Evolutionary conservation across 1,140 invertebrate genomes (phyloP).

Genomic region (Cydia splendana): DNA sequence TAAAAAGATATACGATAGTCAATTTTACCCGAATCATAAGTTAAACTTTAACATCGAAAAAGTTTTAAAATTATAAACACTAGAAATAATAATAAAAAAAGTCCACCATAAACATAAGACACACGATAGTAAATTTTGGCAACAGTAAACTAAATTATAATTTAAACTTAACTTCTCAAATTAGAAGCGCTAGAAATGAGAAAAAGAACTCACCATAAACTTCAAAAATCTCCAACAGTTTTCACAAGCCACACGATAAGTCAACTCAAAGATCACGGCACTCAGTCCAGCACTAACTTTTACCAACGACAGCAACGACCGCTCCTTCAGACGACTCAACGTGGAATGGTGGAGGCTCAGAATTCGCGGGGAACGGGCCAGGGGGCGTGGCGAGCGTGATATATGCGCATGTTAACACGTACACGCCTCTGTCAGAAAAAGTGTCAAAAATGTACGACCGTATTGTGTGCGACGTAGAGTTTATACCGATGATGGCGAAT

Average conservation of each 20-base stretch:
- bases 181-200: too few relatives aligned
- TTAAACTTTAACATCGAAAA: too few relatives aligned
- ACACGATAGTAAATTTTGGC: too few relatives aligned
- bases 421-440: constrained; percentile 72
- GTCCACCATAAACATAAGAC: too few relatives aligned
- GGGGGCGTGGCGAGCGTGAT: constrained; percentile 69
- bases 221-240: constrained; percentile 1
- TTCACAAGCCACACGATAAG: neutral
- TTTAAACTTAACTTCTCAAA: too few relatives aligned
- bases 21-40: too few relatives aligned
- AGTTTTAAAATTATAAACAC: too few relatives aligned
- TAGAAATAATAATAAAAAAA: too few relatives aligned
- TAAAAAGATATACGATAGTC: too few relatives aligned
- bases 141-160: too few relatives aligned
- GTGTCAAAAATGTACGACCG: constrained; percentile 1
- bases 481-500: neutral
- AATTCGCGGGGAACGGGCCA: constrained; percentile 41
- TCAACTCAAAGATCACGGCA: constrained; percentile 46
- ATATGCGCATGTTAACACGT: constrained; percentile 71
- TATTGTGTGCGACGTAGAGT: neutral
- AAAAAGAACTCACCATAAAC: too few relatives aligned
- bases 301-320: constrained; percentile 42
- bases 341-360: constrained; percentile 64
- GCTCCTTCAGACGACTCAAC: constrained; percentile 54
- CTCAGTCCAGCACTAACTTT: constrained; percentile 50